Evolutionary conservation across 1,140 invertebrate species (phyloP).

Genomic region (Euglossa dilemma): DNA sequence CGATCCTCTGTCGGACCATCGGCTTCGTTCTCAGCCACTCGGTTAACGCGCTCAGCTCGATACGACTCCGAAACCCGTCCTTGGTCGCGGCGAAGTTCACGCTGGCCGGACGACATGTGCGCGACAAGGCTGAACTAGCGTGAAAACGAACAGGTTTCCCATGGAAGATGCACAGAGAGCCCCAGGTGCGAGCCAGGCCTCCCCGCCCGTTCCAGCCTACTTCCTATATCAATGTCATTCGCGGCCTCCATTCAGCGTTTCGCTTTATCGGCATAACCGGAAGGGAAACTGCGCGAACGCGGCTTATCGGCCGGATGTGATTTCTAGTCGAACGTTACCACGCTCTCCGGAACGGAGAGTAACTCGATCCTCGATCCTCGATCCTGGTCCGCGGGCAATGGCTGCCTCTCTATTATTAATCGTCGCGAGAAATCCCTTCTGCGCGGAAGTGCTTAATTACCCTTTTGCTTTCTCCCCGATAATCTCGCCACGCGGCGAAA

Average conservation of each 20-base stretch:
- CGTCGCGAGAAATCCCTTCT: constrained; percentile 35
- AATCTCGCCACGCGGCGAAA: constrained; percentile 12
- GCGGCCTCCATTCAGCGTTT: constrained; percentile 17
- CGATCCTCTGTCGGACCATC: background rate
- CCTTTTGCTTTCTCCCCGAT: constrained; percentile 44
- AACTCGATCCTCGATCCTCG: constrained; percentile 44
- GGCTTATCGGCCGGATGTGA: constrained; percentile 30
- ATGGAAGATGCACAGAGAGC: background rate
- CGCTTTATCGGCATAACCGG: constrained; percentile 62
- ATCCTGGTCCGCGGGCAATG: background rate
- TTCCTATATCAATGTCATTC: constrained; percentile 48
- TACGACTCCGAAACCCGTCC: constrained; percentile 7
- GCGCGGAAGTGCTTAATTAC: constrained; percentile 50
- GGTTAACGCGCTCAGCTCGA: background rate
- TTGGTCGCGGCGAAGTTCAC: constrained; percentile 25
- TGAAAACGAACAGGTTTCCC: constrained; percentile 51
- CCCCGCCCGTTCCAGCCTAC: background rate
- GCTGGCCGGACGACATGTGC: background rate
- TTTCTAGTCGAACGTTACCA: constrained; percentile 29
- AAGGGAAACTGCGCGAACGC: constrained; percentile 42
- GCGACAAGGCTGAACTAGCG: background rate
- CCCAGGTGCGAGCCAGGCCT: constrained; percentile 31
- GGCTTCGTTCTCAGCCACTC: background rate
- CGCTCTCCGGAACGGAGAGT: constrained; percentile 2
- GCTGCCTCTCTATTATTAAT: background rate